These are phyloP conservation scores for Vidua macroura DNA, from an alignment of 2,113 vertebrate genomes.

Conservation along the genomic window DNA sequence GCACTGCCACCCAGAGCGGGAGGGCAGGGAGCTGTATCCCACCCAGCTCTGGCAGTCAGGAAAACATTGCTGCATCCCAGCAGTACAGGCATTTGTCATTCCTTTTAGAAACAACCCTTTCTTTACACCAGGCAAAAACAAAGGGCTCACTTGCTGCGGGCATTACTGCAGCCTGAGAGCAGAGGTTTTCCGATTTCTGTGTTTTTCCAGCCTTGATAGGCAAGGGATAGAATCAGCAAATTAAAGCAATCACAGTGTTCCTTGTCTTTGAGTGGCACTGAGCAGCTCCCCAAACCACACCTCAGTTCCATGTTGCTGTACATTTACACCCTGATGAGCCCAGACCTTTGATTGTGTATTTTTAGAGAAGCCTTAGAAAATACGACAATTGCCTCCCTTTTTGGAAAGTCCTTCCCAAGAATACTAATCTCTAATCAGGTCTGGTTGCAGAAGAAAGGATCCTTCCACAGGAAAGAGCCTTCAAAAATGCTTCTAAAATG, in stretches of 20 bases:
- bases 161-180: neutral
- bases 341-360: neutral
- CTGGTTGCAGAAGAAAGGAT: neutral
- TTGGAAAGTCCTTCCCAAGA: neutral
- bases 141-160: neutral
- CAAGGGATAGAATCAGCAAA: neutral
- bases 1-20: neutral
- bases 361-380: neutral
- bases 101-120: neutral
- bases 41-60: neutral
- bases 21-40: neutral
- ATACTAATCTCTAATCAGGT: neutral
- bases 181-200: neutral
- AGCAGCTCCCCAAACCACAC: neutral
- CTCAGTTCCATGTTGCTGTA: rapidly evolving
- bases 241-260: neutral
- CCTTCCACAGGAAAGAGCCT: neutral
- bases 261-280: neutral
- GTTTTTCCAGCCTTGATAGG: neutral
- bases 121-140: neutral
- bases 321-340: neutral
- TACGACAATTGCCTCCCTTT: neutral
- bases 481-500: neutral
- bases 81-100: neutral
- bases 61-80: neutral